Base-by-base conservation (phyloP, 1,140 invertebrate genomes). In the Drosophila sproati region DNA sequence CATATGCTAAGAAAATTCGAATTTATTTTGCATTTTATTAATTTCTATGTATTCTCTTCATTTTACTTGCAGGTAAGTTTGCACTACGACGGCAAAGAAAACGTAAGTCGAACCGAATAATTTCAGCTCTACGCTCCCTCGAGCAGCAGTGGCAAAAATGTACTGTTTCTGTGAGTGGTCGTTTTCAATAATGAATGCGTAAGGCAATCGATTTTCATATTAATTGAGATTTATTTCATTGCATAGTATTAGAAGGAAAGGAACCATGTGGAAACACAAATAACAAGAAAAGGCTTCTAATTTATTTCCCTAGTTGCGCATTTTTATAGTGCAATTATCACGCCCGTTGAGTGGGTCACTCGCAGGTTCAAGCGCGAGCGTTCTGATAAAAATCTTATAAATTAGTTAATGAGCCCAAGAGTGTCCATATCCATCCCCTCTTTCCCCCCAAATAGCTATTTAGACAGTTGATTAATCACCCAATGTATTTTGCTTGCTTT, bases 241-340 rank as follows among this genome's bases (percentile, higher is more conserved):
- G 39, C 39, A 47, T 43, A 12, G n/a, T 45, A 37, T 29, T 35
- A 8, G 55, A 12, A 5, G 60, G 37, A 31, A 50, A 55, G 59
- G 45, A 57, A 54, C 8, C 29, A 47, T 35, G 41, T 43, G 29
- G 64, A 52, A 3, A 68, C 31, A 34, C 52, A 67, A 29, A 64
- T 43, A 55, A 41, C 20, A 20, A 59, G 20, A 52, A 73, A 69
- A 63, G 57, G 51, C 50, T 55, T 63, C 71, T 80, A 89, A 88
- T 88, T 89, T 88, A 88, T 89, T 89, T 80, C 63, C 77, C 69
- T 43, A 75, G 56, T 80, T 85, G 85, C 75, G 81, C 72, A 90
- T 90, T 89, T 89, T 90, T 85, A 77, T 81, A 81, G 85, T 85
- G 80, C 74, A 89, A 89, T 88, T 89, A 88, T 88, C 85, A 78